Evolutionary conservation across 1,140 invertebrate species (phyloP).

Genomic region (Glossosoma conforme): DNA sequence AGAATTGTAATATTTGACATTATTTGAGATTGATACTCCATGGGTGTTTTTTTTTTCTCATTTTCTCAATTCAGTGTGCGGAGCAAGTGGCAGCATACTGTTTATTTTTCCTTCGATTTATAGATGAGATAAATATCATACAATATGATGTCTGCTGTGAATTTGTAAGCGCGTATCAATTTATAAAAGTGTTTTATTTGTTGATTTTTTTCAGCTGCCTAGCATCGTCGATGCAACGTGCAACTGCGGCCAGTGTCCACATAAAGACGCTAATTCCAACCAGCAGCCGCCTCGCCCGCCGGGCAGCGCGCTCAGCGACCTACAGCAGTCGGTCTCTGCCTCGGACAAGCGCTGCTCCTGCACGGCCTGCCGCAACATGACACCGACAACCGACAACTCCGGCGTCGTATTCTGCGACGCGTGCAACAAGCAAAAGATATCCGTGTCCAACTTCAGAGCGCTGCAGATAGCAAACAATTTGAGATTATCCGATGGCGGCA

Average conservation of each 20-base stretch:
- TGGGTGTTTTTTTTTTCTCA: too few relatives aligned
- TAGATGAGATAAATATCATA: too few relatives aligned
- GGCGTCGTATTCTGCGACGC: constrained; percentile 46
- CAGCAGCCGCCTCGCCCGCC: constrained; percentile 31
- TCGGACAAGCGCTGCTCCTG: constrained; percentile 36
- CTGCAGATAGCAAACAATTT: constrained; percentile 46
- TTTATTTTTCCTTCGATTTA: too few relatives aligned
- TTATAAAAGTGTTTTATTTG: too few relatives aligned
- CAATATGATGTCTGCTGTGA: too few relatives aligned
- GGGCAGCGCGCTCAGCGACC: constrained; percentile 41
- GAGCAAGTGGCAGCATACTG: too few relatives aligned
- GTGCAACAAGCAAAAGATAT: constrained; percentile 50
- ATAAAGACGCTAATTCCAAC: constrained; percentile 25
- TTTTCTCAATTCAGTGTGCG: too few relatives aligned
- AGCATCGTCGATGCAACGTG: constrained; percentile 38
- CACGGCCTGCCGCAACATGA: constrained; percentile 43
- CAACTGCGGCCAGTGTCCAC: constrained; percentile 44
- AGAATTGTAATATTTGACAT: too few relatives aligned
- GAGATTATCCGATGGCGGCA: constrained; percentile 36
- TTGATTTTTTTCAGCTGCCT: too few relatives aligned
- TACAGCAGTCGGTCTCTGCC: constrained; percentile 43
- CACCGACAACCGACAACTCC: constrained; percentile 16
- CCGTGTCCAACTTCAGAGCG: constrained; percentile 45
- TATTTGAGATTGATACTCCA: too few relatives aligned
- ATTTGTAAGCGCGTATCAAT: too few relatives aligned